Base-by-base conservation (phyloP, 2,888 invertebrate species). In the Eupithecia abbreviata region DNA sequence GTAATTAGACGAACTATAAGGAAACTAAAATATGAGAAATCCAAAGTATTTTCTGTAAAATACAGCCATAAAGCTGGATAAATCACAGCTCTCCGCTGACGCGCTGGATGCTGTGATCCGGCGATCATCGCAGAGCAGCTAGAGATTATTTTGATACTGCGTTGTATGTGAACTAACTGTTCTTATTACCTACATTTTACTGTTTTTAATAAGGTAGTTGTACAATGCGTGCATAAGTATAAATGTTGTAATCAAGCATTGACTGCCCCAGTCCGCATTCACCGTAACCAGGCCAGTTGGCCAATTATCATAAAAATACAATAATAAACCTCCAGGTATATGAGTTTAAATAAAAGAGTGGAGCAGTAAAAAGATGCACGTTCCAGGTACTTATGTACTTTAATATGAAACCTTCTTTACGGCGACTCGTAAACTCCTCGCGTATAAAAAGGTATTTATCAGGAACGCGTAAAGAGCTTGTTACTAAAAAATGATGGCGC, bases 351-450 rank as follows among this genome's bases (percentile, higher is more conserved):
- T 75, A 71, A 73, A 75, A 71, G 62, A 71, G 66, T 18, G 18
- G 75, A 18, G 55, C 69, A 71, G 71, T 77, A 71, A 77, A 77
- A 73, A 68, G 58, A 73, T 75, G 78, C 68, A 75, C 58, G 71
- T 71, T 75, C 47, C n/a, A 66, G 71, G 70, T 47, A 67, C 73
- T 66, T 69, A 74, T 65, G 71, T 43, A 69, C 69, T 7, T 12
- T 3, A 77, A 75, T 78, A 78, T 78, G 78, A 78, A 75, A 68
- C 75, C 73, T 75, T 73, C 58, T 75, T 78, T 77, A 78, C 67
- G 75, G 66, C n/a, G 15, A 18, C 73, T 78, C 78, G 75, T 78
- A 78, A 78, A 78, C 67, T 71, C 55, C n/a, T 75, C 71, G 58
- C 73, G 75, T 68, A 75, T 78, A 73, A 73, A 78, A 72, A 68